Percentiles rank a stretch among this genome's conserved stretches.
Evolutionary conservation across 2,888 invertebrate species (phyloP).

Genomic region (Cryptocheilus praepositus): DNA sequence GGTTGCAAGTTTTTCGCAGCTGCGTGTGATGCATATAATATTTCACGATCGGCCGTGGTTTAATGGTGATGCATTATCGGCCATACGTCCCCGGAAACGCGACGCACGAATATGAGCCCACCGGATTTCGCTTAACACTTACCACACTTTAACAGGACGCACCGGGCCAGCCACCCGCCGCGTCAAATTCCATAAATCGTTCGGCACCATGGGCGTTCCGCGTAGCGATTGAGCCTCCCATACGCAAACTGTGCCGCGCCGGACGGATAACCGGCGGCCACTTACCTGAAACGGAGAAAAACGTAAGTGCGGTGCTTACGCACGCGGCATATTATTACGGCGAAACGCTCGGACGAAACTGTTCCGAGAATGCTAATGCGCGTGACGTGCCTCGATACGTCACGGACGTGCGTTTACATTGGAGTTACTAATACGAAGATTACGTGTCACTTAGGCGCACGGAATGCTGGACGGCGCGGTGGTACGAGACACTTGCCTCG

Average conservation of each 20-base stretch:
- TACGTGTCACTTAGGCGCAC: too few relatives aligned
- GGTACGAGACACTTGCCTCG: too few relatives aligned
- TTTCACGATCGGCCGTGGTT: conserved; percentile 50
- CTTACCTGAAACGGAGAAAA: conserved; percentile 34
- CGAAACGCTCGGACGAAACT: too few relatives aligned
- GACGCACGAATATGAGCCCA: conserved; percentile 8
- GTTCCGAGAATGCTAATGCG: too few relatives aligned
- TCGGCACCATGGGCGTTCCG: neutral
- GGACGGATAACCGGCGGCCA: neutral
- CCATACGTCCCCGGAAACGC: conserved; percentile 29
- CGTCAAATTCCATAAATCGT: conserved; percentile 39
- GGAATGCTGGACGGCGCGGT: too few relatives aligned
- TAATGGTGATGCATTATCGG: conserved; percentile 57
- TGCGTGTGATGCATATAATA: conserved; percentile 44
- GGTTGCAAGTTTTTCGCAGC: conserved; percentile 24
- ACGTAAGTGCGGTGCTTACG: neutral
- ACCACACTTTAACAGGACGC: conserved; percentile 7
- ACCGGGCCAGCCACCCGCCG: conserved; percentile 18
- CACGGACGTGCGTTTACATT: too few relatives aligned
- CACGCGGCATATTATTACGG: too few relatives aligned
- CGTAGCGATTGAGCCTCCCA: too few relatives aligned
- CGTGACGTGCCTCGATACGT: too few relatives aligned
- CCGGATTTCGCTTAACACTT: conserved; percentile 41
- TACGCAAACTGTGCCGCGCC: too few relatives aligned
- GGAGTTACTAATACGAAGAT: too few relatives aligned